phyloP scores from a whole-genome alignment of 2,797 vertebrate species.

The Protonibea diacanthus region DNA sequence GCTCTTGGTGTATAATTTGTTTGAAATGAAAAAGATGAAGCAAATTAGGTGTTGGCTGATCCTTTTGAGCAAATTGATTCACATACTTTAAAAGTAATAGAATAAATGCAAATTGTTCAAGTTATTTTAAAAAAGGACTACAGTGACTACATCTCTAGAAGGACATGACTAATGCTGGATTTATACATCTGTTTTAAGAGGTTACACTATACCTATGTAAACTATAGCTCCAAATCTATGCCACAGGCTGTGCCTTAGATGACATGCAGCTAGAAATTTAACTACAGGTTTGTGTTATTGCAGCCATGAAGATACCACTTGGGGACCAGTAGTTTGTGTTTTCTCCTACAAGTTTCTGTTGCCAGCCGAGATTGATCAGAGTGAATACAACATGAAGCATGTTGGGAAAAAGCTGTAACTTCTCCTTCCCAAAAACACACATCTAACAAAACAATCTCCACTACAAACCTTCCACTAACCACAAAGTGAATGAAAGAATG shows the following conservation, averaged over 20 bases:
- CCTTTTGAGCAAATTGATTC: neutral
- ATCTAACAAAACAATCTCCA: neutral
- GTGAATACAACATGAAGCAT: neutral
- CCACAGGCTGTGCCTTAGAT: neutral
- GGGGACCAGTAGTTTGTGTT: neutral
- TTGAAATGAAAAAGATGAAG: conserved; percentile 9
- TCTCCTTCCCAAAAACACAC: neutral
- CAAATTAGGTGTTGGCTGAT: neutral
- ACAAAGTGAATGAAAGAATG: neutral
- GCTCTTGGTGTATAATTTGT: neutral
- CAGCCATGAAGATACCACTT: neutral
- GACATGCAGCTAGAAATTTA: neutral
- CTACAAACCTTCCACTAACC: neutral
- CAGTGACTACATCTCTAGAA: neutral
- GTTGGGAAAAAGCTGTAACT: neutral
- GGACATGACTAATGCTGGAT: neutral
- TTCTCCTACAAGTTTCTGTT: neutral
- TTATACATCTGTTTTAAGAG: neutral
- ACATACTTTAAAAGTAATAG: neutral
- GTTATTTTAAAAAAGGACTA: neutral
- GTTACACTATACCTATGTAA: neutral
- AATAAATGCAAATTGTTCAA: neutral
- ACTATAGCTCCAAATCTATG: neutral
- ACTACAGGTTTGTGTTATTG: neutral
- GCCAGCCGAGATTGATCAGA: neutral